Percentiles rank a stretch among this genome's conserved stretches.
These are phyloP conservation scores for Drosophila ercepeae DNA, from an alignment of 1,140 invertebrate genomes.

Conservation along the genomic window DNA sequence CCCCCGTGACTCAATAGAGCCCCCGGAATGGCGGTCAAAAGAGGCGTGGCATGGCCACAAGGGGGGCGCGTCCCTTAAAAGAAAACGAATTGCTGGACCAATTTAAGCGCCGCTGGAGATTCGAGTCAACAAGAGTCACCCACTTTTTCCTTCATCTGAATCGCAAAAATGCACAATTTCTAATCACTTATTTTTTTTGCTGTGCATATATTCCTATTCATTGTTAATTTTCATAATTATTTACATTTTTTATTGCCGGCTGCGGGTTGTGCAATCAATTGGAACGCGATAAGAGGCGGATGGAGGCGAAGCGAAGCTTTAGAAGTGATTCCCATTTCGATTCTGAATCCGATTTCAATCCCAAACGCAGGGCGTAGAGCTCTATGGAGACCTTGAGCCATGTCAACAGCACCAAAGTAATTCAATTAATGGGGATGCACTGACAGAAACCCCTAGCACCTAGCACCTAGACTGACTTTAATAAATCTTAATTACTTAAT, in stretches of 20 bases:
- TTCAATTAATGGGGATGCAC: conserved; percentile 38
- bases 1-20: conserved; percentile 25
- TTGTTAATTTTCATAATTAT: conserved; percentile 39
- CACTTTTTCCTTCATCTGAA: conserved; percentile 12
- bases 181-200: not conserved
- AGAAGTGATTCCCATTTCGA: conserved; percentile 35
- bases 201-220: conserved; percentile 17
- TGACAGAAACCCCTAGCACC: not conserved
- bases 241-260: conserved; percentile 36
- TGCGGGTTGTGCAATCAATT: conserved; percentile 46
- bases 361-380: conserved; percentile 3
- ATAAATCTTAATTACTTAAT: conserved; percentile 26
- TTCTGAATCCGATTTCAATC: conserved; percentile 23
- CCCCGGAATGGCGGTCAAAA: not conserved
- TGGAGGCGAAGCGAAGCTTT: conserved; percentile 33
- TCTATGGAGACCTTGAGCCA: conserved; percentile 18
- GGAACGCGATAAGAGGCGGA: conserved; percentile 51
- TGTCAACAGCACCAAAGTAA: conserved; percentile 38
- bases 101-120: conserved; percentile 59
- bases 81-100: conserved; percentile 62
- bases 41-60: conserved; percentile 25
- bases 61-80: conserved; percentile 70
- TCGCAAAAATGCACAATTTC: conserved; percentile 1
- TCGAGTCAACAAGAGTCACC: conserved; percentile 34
- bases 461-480: not conserved